Evolutionary conservation across 1,140 invertebrate species (phyloP).

Genomic region (Spodoptera frugiperda): DNA sequence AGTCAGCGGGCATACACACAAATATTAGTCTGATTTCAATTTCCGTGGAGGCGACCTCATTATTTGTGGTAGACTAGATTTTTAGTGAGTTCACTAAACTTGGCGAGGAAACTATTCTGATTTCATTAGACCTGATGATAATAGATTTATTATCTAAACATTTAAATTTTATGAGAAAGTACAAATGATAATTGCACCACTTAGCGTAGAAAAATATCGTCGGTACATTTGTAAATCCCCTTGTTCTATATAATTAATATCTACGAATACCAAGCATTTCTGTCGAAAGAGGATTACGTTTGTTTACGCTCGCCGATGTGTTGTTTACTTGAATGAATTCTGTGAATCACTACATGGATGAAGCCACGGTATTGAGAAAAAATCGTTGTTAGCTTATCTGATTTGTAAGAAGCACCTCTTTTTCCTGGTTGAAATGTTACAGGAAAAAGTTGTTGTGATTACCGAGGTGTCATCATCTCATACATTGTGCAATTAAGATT

Average conservation of each 20-base stretch:
- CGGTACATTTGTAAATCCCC: too few relatives aligned
- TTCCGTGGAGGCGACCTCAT: conserved; percentile 6
- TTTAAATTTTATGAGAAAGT: not conserved
- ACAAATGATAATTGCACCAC: not conserved
- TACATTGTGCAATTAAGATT: too few relatives aligned
- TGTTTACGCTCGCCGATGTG: conserved; percentile 1
- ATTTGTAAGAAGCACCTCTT: not conserved
- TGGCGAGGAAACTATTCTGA: not conserved
- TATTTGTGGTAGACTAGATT: conserved; percentile 4
- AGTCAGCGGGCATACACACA: not conserved
- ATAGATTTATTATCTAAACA: not conserved
- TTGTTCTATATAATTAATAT: not conserved
- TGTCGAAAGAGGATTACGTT: conserved; percentile 12
- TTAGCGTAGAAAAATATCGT: too few relatives aligned
- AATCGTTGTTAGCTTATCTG: conserved; percentile 2
- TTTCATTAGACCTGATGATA: not conserved
- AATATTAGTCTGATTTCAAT: not conserved
- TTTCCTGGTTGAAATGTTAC: conserved; percentile 1
- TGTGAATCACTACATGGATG: not conserved
- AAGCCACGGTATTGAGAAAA: not conserved
- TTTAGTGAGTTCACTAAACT: conserved; percentile 8
- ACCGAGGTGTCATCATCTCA: too few relatives aligned
- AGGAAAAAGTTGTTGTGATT: too few relatives aligned
- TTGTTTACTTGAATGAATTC: conserved; percentile 26
- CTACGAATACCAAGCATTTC: not conserved